Percentiles rank a stretch among this genome's conserved stretches.
Evolutionary conservation across 2,888 invertebrate genomes (phyloP).

Genomic region (Watsonalla binaria): DNA sequence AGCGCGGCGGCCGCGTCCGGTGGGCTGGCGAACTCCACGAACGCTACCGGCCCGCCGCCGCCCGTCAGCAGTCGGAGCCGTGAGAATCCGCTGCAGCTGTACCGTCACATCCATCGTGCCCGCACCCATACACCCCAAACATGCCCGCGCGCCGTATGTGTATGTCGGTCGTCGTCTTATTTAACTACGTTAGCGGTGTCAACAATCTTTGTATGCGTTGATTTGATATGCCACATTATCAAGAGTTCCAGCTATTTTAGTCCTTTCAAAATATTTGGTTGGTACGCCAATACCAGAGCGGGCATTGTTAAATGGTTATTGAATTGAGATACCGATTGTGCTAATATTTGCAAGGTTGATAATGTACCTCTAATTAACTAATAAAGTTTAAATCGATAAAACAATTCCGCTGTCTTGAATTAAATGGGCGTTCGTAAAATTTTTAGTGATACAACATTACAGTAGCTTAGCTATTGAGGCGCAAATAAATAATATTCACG

Average conservation of each 20-base stretch:
- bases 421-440: too few relatives aligned
- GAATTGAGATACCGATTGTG: too few relatives aligned
- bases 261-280: too few relatives aligned
- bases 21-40: conserved; percentile 98
- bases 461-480: conserved; percentile 14
- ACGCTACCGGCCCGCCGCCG: conserved; percentile 93
- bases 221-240: not conserved
- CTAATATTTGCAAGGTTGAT: too few relatives aligned
- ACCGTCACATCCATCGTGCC: conserved; percentile 74
- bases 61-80: conserved; percentile 96
- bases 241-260: too few relatives aligned
- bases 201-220: not conserved
- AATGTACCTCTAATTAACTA: too few relatives aligned
- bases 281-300: too few relatives aligned
- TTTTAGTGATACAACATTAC: not conserved
- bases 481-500: conserved; percentile 28
- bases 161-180: conserved; percentile 4
- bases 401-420: too few relatives aligned
- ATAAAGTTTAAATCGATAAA: too few relatives aligned
- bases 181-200: not conserved
- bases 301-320: too few relatives aligned
- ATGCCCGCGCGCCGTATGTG: conserved; percentile 29
- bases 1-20: conserved; percentile 94
- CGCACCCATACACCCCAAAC: conserved; percentile 54
- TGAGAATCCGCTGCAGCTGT: conserved; percentile 98